Evolutionary conservation across 2,113 vertebrate species (phyloP).

Genomic region (Varanus komodoensis): DNA sequence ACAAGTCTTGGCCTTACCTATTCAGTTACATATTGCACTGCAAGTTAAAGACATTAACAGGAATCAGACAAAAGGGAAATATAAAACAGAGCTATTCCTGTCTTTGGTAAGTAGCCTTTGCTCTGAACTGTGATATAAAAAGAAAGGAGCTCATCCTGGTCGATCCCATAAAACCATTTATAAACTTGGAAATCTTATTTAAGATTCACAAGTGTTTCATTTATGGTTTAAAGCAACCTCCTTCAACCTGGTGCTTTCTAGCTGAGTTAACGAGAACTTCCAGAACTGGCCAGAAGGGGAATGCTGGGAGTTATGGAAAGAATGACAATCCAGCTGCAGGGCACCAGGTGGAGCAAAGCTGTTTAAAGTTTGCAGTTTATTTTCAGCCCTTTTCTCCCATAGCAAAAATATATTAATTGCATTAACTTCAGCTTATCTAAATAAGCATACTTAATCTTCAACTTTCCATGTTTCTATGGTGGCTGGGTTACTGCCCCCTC

Average conservation of each 20-base stretch:
- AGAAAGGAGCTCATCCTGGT: not conserved
- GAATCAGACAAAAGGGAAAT: not conserved
- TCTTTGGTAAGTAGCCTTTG: not conserved
- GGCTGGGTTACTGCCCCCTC: no score
- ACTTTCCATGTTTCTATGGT: not conserved
- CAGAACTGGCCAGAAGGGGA: no score
- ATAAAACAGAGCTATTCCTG: not conserved
- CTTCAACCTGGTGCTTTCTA: no score
- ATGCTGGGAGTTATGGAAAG: no score
- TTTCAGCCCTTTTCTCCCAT: not conserved
- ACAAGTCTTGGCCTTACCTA: not conserved
- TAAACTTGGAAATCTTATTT: not conserved
- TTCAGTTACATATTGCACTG: not conserved
- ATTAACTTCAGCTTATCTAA: not conserved
- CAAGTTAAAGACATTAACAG: not conserved
- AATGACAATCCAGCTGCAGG: no score
- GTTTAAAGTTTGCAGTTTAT: not conserved
- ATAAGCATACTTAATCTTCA: not conserved
- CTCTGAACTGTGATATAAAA: not conserved
- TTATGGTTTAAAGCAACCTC: no score
- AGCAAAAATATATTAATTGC: not conserved
- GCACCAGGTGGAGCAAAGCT: no score
- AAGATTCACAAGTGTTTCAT: conserved; percentile 25
- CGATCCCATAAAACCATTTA: not conserved
- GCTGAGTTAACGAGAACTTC: no score